Conservation (phyloP, 2,113 vertebrate genomes). For the Hassar affinis region DNA sequence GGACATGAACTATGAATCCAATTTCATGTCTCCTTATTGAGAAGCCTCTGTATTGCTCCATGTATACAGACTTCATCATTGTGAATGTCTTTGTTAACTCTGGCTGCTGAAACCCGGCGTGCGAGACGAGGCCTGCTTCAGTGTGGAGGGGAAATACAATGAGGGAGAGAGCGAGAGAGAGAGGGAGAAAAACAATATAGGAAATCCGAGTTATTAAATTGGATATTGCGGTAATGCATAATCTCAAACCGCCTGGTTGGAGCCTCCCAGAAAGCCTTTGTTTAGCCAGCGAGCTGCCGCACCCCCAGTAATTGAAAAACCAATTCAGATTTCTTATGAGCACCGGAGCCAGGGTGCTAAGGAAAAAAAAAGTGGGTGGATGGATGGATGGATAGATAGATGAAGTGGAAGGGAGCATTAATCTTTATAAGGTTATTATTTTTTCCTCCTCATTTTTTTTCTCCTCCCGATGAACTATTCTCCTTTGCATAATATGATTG, state of each 20-base stretch:
- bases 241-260: slow-evolving; percentile 71
- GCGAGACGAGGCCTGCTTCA: slow-evolving; percentile 58
- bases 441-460: slow-evolving; percentile 66
- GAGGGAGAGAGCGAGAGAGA: slow-evolving; percentile 51
- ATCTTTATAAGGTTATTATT: slow-evolving; percentile 78
- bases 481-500: slow-evolving; percentile 70
- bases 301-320: slow-evolving; percentile 77
- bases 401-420: slow-evolving; percentile 70
- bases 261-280: slow-evolving; percentile 72
- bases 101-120: slow-evolving; percentile 55
- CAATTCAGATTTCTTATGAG: slow-evolving; percentile 73
- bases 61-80: slow-evolving; percentile 57
- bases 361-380: slow-evolving; percentile 60
- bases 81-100: slow-evolving; percentile 67
- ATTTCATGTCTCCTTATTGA: slow-evolving; percentile 63
- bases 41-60: slow-evolving; percentile 60
- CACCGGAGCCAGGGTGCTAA: slow-evolving; percentile 52
- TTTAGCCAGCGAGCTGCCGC: slow-evolving; percentile 68
- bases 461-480: slow-evolving; percentile 64
- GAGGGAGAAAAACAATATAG: slow-evolving; percentile 69
- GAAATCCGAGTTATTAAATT: slow-evolving; percentile 77
- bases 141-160: slow-evolving; percentile 71
- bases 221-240: slow-evolving; percentile 75
- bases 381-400: slow-evolving; percentile 64
- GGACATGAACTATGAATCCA: slow-evolving; percentile 64